These are phyloP conservation scores for Rhineura floridana DNA, from an alignment of 2,113 vertebrate genomes.

Conservation along the genomic window DNA sequence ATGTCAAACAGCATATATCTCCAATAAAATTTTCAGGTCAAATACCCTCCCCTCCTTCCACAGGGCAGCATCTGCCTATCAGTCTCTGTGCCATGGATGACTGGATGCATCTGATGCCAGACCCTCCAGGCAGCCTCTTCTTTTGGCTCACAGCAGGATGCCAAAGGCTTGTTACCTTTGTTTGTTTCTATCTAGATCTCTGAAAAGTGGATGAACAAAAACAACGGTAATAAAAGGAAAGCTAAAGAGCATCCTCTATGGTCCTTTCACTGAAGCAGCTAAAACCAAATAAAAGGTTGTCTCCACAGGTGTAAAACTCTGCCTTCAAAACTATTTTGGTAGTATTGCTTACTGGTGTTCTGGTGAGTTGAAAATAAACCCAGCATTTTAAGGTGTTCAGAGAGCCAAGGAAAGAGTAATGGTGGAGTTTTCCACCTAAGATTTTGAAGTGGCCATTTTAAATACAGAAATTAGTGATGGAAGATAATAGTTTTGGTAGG, in stretches of 20 bases:
- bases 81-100: conserved; percentile 50
- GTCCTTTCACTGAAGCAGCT: conserved; percentile 12
- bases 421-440: background rate
- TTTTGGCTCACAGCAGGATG: conserved; percentile 61
- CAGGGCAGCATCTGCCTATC: conserved; percentile 69
- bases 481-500: background rate
- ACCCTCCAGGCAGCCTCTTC: conserved; percentile 26
- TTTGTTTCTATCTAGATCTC: conserved; percentile 56
- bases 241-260: conserved; percentile 37
- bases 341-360: background rate
- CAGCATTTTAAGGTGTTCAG: fast-evolving
- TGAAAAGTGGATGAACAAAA: conserved; percentile 48
- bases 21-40: conserved; percentile 48
- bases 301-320: conserved; percentile 14
- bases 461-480: background rate
- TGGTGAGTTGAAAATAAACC: background rate
- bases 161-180: conserved; percentile 56
- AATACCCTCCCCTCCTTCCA: conserved; percentile 60
- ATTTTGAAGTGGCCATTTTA: background rate
- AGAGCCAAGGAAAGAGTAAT: background rate
- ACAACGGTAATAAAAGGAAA: conserved; percentile 56
- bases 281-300: conserved; percentile 6
- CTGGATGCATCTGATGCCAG: conserved; percentile 47
- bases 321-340: background rate
- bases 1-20: background rate